Evolutionary conservation across 2,113 vertebrate species (phyloP), one percentile per base, ranked within the genome.

Genomic region (chimpanzee (Pan troglodytes)): DNA sequence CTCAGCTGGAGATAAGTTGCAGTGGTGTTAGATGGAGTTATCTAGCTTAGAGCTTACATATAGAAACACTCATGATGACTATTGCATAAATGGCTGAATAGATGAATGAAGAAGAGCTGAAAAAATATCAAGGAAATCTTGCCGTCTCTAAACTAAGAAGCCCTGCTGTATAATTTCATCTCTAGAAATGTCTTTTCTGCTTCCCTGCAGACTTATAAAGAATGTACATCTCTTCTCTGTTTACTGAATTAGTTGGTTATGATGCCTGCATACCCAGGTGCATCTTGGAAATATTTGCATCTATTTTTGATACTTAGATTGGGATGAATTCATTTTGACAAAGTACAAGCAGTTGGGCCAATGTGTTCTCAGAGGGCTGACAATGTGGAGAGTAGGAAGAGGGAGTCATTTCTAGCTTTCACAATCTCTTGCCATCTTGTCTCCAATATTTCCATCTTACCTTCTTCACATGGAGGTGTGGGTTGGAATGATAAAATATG

Each of bases 171-270:
- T 84, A 48, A 75, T 84, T 72, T 59, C 8, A 57, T 82, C 25
- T 90, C 57, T 86, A 30, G 38, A 73, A 92, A 72, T 22, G 35
- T 79, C 20, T 76, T 61, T 61, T 20, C 16, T 96, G 25, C 13
- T 97, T 68, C 59, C 30, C 27, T 85, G 3, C 8, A 76, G 23
- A 91, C 4, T 75, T 96, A 38, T 73, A 75, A 96, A 91, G 17
- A 96, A 2, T 83, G 95, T 48, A 6, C 10, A 68, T 72, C 27
- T 90, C 95, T 96, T 38, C 4, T 95, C 67, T 96, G 5, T 91
- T 98, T 95, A 90, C 7, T 87, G 52, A 98, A 35, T 52, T 89
- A 85, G 38, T 35, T 94, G 92, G 64, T 61, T 79, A 93, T 45
- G 73, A n/a, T 79, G 52, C 67, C 17, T 88, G 38, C 40, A 85